Evolutionary conservation across 1,140 invertebrate genomes (phyloP).

Genomic region (Drosophila sproati): DNA sequence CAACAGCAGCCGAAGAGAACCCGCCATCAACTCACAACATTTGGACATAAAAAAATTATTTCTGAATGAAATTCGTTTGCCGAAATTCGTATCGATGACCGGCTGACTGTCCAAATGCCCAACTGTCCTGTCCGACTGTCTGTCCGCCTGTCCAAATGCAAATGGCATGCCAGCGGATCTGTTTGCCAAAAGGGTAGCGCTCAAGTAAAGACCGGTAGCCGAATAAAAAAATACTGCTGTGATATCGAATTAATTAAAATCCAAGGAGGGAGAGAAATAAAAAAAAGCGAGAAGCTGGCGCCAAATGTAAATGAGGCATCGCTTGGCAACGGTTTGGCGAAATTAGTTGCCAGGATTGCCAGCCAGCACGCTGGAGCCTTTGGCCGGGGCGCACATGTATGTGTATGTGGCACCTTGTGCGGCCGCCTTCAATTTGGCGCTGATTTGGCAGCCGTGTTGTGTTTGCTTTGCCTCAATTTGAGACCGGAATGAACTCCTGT

Average conservation of each 20-base stretch:
- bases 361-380: constrained; percentile 7
- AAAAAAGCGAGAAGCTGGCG: constrained; percentile 44
- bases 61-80: constrained; percentile 79
- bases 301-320: constrained; percentile 78
- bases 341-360: constrained; percentile 60
- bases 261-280: constrained; percentile 31
- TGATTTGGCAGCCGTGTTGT: constrained; percentile 79
- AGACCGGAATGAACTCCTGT: constrained; percentile 37
- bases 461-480: constrained; percentile 36
- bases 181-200: constrained; percentile 50
- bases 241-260: constrained; percentile 83
- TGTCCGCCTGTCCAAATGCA: constrained; percentile 63
- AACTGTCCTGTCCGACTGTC: constrained; percentile 4
- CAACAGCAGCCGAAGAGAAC: constrained; percentile 16
- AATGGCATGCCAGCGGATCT: constrained; percentile 60
- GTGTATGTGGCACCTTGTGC: constrained; percentile 65
- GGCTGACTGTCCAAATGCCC: constrained; percentile 22
- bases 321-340: constrained; percentile 56
- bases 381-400: not conserved
- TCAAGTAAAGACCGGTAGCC: constrained; percentile 75
- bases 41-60: constrained; percentile 80
- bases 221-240: constrained; percentile 73
- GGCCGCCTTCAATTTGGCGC: constrained; percentile 78
- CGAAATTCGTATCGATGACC: constrained; percentile 74
- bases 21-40: constrained; percentile 59